These are phyloP conservation scores for Caradrina kadenii DNA, from an alignment of 2,888 invertebrate genomes.

Conservation along the genomic window DNA sequence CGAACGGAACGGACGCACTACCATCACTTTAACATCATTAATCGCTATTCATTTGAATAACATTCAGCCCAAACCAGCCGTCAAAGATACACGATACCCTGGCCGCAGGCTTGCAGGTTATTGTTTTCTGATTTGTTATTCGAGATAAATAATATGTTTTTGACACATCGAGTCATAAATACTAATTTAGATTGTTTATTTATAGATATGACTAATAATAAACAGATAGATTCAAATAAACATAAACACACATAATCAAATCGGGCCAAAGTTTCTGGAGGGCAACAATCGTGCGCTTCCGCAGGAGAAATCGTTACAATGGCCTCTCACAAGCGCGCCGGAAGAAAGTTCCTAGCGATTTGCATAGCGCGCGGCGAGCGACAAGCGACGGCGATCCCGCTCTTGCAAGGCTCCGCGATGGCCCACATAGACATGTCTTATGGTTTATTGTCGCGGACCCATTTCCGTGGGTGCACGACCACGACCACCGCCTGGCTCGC, in stretches of 20 bases:
- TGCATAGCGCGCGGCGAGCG: constrained; percentile 80
- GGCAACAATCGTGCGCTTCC: constrained; percentile 73
- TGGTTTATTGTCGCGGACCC: constrained; percentile 87
- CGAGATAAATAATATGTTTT: constrained; percentile 19
- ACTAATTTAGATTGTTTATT: constrained; percentile 34
- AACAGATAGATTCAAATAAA: constrained; percentile 24
- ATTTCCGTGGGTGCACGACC: constrained; percentile 88
- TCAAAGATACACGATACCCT: constrained; percentile 2
- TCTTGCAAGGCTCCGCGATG: constrained; percentile 76
- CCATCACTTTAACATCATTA: constrained; percentile 38
- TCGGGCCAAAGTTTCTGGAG: constrained; percentile 71
- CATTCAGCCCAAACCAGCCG: constrained; percentile 11
- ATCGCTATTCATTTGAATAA: constrained; percentile 36
- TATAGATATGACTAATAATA: constrained; percentile 38
- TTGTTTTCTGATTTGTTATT: constrained; percentile 13
- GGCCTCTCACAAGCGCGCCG: constrained; percentile 81
- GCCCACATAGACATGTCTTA: constrained; percentile 86
- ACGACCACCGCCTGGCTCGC: constrained; percentile 75
- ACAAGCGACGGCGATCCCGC: constrained; percentile 73
- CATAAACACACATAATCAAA: constrained; percentile 38
- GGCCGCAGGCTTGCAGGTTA: constrained; percentile 7
- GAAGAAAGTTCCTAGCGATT: constrained; percentile 89
- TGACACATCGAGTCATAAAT: constrained; percentile 10
- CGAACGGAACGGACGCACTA: constrained; percentile 49
- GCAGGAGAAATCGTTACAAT: constrained; percentile 86